phyloP scores from a whole-genome alignment of 2,113 vertebrate species.

The Entomyzon cyanotis region DNA sequence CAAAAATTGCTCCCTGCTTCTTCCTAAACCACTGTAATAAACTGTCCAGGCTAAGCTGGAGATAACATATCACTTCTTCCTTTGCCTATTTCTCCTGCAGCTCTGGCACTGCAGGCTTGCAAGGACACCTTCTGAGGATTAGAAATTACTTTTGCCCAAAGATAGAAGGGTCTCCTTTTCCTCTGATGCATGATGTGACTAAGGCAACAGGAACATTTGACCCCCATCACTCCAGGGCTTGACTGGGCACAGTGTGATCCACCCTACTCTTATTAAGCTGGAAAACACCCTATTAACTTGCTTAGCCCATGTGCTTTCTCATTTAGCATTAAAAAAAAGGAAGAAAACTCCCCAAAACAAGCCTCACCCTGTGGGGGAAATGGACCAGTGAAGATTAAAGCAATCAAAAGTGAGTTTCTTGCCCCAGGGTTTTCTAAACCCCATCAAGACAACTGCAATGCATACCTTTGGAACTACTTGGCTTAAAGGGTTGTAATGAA shows the following conservation, averaged over 20 bases:
- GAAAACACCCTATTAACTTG: not conserved
- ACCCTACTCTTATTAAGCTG: not conserved
- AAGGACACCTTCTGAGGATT: not conserved
- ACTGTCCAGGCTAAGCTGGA: not conserved
- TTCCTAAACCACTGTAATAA: not conserved
- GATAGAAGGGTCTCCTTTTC: not conserved
- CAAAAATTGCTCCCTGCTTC: not conserved
- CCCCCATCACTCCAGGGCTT: not conserved
- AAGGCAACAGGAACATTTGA: not conserved
- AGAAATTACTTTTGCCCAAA: not conserved
- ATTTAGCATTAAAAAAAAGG: not conserved
- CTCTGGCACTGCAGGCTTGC: not conserved
- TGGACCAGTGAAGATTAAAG: not conserved
- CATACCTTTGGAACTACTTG: not conserved
- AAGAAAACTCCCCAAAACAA: not conserved
- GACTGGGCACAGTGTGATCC: not conserved
- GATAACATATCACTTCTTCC: not conserved
- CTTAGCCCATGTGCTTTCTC: not conserved
- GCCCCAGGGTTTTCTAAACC: not conserved
- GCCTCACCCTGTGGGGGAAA: not conserved
- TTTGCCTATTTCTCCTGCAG: not conserved
- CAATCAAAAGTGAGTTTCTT: not conserved
- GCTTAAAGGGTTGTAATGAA: not conserved
- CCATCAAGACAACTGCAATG: not conserved
- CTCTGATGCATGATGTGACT: rapidly evolving